Conservation (phyloP, 1,140 invertebrate genomes). For the Cydia pomonella region DNA sequence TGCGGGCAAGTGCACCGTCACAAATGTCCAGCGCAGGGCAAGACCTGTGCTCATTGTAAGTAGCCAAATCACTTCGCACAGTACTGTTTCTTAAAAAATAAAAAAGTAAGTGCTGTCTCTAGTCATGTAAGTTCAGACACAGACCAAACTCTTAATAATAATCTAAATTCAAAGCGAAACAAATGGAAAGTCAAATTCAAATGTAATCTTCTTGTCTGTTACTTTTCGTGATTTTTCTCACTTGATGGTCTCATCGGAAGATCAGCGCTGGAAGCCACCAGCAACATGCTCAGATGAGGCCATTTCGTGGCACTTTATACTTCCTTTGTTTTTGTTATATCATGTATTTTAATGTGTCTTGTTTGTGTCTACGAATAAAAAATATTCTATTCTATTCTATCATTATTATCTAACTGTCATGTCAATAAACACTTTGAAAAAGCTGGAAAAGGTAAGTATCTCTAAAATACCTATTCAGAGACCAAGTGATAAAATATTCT, state of each 20-base stretch:
- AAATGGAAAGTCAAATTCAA: constrained; percentile 21
- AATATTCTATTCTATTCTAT: too few relatives aligned
- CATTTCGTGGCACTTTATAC: too few relatives aligned
- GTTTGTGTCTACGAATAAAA: too few relatives aligned
- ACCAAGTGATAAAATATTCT: constrained; percentile 30
- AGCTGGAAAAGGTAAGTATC: not conserved
- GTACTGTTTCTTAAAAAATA: not conserved
- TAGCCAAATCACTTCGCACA: constrained; percentile 14
- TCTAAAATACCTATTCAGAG: constrained; percentile 8
- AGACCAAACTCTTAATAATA: constrained; percentile 11
- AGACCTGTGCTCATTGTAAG: not conserved
- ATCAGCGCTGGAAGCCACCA: too few relatives aligned
- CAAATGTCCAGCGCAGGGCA: constrained; percentile 20
- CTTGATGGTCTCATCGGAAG: too few relatives aligned
- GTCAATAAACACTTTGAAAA: not conserved
- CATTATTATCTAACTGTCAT: constrained; percentile 30
- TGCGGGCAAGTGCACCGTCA: constrained; percentile 21
- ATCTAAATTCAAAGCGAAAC: not conserved
- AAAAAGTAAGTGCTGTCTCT: constrained; percentile 20
- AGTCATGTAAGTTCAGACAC: not conserved
- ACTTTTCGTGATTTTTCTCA: too few relatives aligned
- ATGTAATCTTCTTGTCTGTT: too few relatives aligned
- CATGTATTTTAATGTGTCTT: too few relatives aligned
- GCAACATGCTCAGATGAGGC: too few relatives aligned
- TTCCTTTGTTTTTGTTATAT: too few relatives aligned